Base-by-base conservation (phyloP, 2,113 vertebrate species). In the Halcyon senegalensis region DNA sequence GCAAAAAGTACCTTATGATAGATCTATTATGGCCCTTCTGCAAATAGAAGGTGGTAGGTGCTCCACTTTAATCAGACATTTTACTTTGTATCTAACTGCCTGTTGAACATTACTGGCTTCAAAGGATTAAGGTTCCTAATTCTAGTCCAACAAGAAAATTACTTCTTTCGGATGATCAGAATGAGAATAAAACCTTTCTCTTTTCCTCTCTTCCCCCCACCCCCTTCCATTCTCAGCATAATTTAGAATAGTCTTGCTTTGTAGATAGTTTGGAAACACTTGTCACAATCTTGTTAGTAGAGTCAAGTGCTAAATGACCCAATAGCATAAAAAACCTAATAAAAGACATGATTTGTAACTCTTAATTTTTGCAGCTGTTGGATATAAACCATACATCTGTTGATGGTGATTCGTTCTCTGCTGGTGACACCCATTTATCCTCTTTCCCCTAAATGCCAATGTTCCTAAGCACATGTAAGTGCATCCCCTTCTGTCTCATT, bases 321-420 rank as follows among this genome's bases (percentile, higher is more conserved):
- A 72, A 18, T 4, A 48, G 75, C 74, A 81, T 43, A 20, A 81
- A 74, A 93, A 70, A 55, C 4, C 33, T 50, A 86, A 75, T 78
- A 84, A 93, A 94, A 75, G n/a, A 8, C 19, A 67, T 41, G 35
- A 78, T 74, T 94, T 90, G 5, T 94, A 94, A 95, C 86, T 95
- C 91, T 89, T 95, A 89, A 95, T 98, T 97, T 97, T 97, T 97
- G 96, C 96, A 97, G 93, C 96, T 87, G 95, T 94, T 97, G 83
- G 95, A 96, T 92, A 73, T 96, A 97, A 86, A 11, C 2, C 73
- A 33, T 13, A 28, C 33, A 94, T 94, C 94, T 87, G 73, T 96
- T 95, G 89, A 93, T 90, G 90, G 82, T 44, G 58, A 89, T 93
- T 95, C 31, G 33, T 58, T 11, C 31, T 58, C 51, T 39, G 94